Conservation (phyloP, 2,797 vertebrate genomes). For the Malurus leucopterus region DNA sequence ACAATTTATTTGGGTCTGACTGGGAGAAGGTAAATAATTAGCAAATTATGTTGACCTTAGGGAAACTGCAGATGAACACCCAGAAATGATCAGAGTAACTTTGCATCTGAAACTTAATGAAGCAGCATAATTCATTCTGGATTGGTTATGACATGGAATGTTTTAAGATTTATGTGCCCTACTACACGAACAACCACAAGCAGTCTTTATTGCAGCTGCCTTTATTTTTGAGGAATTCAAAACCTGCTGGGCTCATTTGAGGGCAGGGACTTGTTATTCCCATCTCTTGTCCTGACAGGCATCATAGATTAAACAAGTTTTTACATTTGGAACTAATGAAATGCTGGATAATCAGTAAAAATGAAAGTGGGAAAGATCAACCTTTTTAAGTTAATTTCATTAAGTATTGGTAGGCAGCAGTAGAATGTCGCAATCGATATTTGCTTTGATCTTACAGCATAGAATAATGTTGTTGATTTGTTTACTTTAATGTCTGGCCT, state of each 20-base stretch:
- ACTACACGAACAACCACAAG: not conserved
- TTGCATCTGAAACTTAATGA: not conserved
- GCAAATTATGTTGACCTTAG: not conserved
- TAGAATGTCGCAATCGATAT: not conserved
- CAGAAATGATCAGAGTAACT: not conserved
- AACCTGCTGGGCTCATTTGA: not conserved
- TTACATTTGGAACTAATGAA: not conserved
- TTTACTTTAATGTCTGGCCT: constrained; percentile 37
- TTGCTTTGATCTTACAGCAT: constrained; percentile 12
- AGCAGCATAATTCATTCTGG: not conserved
- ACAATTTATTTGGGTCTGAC: not conserved
- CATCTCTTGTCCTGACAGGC: not conserved
- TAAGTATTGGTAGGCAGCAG: not conserved
- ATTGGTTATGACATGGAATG: not conserved
- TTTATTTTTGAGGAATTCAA: constrained; percentile 5
- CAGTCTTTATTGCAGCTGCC: not conserved
- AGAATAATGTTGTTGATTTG: constrained; percentile 23
- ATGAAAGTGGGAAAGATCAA: not conserved
- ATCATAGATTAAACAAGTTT: not conserved
- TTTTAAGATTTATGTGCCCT: not conserved
- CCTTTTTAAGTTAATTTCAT: not conserved
- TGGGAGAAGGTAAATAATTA: not conserved
- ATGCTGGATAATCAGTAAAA: not conserved
- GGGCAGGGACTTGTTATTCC: not conserved
- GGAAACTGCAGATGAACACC: not conserved